A percentile compares a stretch with the other conserved stretches of the same genome.
Evolutionary conservation across 1,140 invertebrate genomes (phyloP).

Genomic region (Eupristina koningsbergeri): DNA sequence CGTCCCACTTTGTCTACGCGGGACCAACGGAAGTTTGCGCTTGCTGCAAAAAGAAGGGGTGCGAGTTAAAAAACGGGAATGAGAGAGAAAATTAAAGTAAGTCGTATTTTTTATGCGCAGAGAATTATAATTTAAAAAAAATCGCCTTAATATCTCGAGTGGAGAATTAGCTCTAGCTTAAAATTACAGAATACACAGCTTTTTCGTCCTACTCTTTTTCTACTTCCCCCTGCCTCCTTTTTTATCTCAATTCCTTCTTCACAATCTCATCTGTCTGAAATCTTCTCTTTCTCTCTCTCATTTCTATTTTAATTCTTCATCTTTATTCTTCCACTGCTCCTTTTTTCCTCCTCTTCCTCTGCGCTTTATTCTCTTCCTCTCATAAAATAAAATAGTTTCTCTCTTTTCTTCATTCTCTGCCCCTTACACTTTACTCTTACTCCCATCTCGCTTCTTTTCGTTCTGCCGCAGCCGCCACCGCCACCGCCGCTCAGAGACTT

Average conservation of each 20-base stretch:
- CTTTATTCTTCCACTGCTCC: conserved; percentile 51
- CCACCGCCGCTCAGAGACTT: conserved; percentile 62
- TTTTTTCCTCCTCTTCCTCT: conserved; percentile 36
- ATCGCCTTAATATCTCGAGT: conserved; percentile 46
- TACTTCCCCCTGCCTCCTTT: conserved; percentile 29
- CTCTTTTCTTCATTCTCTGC: conserved; percentile 54
- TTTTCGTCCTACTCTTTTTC: conserved; percentile 39
- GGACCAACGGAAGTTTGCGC: conserved; percentile 19
- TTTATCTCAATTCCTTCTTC: conserved; percentile 42
- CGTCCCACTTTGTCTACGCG: not conserved
- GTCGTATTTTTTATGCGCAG: conserved; percentile 46
- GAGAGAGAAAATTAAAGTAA: conserved; percentile 47
- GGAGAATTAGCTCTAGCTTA: conserved; percentile 45
- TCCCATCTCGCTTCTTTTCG: conserved; percentile 47
- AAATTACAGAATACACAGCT: conserved; percentile 48
- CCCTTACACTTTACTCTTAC: conserved; percentile 41
- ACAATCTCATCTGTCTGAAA: conserved; percentile 46
- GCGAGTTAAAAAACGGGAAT: not conserved
- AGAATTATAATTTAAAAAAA: conserved; percentile 49
- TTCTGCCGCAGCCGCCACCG: no score
- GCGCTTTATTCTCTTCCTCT: conserved; percentile 46
- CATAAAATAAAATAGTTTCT: conserved; percentile 58
- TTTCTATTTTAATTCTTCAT: conserved; percentile 51
- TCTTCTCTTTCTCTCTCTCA: conserved; percentile 30
- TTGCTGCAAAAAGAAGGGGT: not conserved